Base-by-base conservation (phyloP, 2,888 invertebrate genomes). In the Calliphora vomitoria region DNA sequence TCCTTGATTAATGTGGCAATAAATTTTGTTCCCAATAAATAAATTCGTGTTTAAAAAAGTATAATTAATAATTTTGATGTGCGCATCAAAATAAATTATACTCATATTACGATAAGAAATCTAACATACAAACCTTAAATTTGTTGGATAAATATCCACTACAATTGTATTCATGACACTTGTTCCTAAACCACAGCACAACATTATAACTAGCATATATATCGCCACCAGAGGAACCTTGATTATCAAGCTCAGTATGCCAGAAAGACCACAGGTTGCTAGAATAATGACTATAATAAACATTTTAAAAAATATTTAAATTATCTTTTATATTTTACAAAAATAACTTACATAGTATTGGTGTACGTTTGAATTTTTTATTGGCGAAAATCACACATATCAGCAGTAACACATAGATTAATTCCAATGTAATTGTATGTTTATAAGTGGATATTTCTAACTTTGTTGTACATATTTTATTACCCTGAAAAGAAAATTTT, bases 141-240 rank as follows among this genome's bases (percentile, higher is more conserved):
- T 90, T 31, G 93, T 93, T n/a, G 93, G 93, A 88, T 90, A 92
- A 50, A 92, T 88, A 74, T 92, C 93, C 8, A 93, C 91, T 6
- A 91, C 90, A 13, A 91, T 90, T 20, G 91, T 90, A 89, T 91
- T 92, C 5, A 92, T 88, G 18, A 92, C 90, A 20, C 89, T 90
- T n/a, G 91, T 89, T 2, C 85, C 90, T 10, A 91, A 31, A 6
- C 92, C 91, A 69, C 89, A 90, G 11, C 89, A 85, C n/a, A 92
- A 82, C 1, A 90, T 53, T 18, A 90, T 64, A 4, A 91, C 80
- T 38, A 90, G 90, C 1, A 91, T 80, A 83, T 91, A 91, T 15
- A 90, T 88, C 8, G 90, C 88, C 20, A 91, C 10, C 50, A 90
- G 58, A n/a, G 91, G 91, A 55, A 82, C 88, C 44, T 88, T 79